Percentiles rank a stretch among this genome's conserved stretches.
phyloP scores from a whole-genome alignment of 2,113 vertebrate species.

The Python bivittatus region DNA sequence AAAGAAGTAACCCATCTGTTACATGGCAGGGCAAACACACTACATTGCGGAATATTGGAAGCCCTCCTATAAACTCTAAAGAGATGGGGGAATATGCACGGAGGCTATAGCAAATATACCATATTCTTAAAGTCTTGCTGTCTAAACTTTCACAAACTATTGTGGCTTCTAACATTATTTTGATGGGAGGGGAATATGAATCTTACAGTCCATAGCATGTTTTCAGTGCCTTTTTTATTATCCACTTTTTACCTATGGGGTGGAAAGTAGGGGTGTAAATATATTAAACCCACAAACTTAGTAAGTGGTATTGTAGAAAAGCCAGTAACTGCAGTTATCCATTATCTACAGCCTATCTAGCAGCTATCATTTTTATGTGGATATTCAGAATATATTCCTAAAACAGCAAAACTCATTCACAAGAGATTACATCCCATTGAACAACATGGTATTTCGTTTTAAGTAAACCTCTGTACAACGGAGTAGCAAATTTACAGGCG shows the following conservation, averaged over 20 bases:
- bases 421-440: neutral
- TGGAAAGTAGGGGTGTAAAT: neutral
- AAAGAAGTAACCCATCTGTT: neutral
- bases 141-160: neutral
- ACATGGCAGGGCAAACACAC: neutral
- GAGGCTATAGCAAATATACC: neutral
- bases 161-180: neutral
- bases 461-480: neutral
- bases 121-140: neutral
- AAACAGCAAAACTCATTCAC: neutral
- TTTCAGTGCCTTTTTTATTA: neutral
- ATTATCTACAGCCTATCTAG: neutral
- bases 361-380: neutral
- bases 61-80: neutral
- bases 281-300: neutral
- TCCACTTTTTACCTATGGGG: neutral
- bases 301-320: neutral
- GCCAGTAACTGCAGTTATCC: neutral
- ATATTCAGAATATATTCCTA: neutral
- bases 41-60: neutral
- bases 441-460: neutral
- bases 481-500: neutral
- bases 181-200: neutral
- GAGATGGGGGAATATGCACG: neutral
- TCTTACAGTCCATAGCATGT: neutral